Evolutionary conservation across 2,113 vertebrate genomes (phyloP), one percentile per base, ranked within the genome.

Genomic region (Lycocorax pyrrhopterus): DNA sequence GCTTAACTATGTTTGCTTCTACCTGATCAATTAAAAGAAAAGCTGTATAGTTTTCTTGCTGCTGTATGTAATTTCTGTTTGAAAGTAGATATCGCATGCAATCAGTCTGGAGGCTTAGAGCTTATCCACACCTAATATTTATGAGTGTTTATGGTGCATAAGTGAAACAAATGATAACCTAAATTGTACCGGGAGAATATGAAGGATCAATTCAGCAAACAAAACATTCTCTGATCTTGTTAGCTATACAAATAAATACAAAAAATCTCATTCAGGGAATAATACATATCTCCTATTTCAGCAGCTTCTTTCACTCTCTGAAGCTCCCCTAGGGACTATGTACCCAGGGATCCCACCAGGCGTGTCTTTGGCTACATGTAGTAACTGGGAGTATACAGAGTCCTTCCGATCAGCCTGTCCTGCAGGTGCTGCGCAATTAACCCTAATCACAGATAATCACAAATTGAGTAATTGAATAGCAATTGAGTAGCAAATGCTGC

Each of bases 211-310:
- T 82, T 89, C 56, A 75, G 75, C 81, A 94, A 96, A 87, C 49
- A 93, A 63, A 96, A 55, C 55, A 93, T 89, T 43, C 71, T 84
- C 84, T 87, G 74, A 77, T 94, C 73, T 93, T 93, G 90, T 95
- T 88, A 95, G 72, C 67, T 92, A 4, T 66, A 93, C 82, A 96
- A 96, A 95, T 27, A 91, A 13, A 46, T 27, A 77, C 35, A 87
- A 69, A 87, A 35, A 41, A 43, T 23, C 16, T 3, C 39, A 75
- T 62, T 87, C 68, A 87, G 41, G 53, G 74, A 90, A 81, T 69
- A 91, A 94, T 44, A 87, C 91, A 64, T 55, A 82, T 76, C 62
- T 90, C 39, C 44, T 26, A 18, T 77, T 89, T 74, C 67, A 78
- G 23, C 53, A 51, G 32, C 32, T 60, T 60, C 23, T 93, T 81